phyloP scores from a whole-genome alignment of 2,113 vertebrate genomes.

The Catharus fuscescens region DNA sequence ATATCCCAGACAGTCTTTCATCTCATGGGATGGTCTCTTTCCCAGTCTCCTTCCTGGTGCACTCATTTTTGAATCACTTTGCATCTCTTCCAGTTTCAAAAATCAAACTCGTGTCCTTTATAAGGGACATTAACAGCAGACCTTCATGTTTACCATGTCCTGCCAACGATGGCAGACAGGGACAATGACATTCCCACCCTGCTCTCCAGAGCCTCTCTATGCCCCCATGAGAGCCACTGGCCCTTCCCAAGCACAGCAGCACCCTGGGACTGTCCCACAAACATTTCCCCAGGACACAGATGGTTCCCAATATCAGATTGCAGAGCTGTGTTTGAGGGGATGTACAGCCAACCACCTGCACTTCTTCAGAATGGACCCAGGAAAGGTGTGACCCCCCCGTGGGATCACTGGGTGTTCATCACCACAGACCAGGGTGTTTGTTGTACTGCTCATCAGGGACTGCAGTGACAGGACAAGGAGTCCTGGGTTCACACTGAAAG shows the following conservation, averaged over 20 bases:
- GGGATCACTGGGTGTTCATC: neutral
- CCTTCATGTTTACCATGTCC: neutral
- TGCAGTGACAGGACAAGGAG: neutral
- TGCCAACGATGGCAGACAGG: accelerated
- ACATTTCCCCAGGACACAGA: neutral
- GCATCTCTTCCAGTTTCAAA: neutral
- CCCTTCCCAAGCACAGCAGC: neutral
- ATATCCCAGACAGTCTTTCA: constrained; percentile 47
- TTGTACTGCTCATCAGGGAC: no score
- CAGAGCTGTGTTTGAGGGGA: neutral
- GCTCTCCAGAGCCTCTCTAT: neutral
- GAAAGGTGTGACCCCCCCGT: accelerated
- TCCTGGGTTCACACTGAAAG: neutral
- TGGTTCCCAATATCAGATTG: accelerated
- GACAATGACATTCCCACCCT: neutral
- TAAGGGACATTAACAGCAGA: neutral
- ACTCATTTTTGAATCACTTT: neutral
- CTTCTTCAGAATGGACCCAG: neutral
- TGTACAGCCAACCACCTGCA: neutral
- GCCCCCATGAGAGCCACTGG: accelerated
- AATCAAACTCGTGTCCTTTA: neutral
- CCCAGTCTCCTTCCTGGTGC: neutral
- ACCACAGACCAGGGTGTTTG: neutral
- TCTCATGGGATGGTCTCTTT: neutral
- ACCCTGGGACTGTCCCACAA: neutral